phyloP scores from a whole-genome alignment of 2,797 vertebrate genomes.

The Carduelis carduelis region DNA sequence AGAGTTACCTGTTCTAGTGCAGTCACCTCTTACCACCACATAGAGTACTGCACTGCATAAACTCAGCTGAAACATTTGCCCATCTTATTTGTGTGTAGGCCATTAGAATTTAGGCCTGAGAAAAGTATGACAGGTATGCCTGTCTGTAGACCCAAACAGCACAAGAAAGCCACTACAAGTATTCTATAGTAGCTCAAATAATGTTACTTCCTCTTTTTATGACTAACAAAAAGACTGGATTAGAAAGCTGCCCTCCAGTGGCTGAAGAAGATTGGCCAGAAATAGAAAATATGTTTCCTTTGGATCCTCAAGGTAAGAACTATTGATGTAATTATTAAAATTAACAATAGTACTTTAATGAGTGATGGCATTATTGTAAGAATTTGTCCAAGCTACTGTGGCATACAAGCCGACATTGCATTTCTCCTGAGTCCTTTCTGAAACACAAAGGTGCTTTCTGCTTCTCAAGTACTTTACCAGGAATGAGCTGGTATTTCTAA shows the following conservation, averaged over 20 bases:
- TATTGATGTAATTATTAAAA: background rate
- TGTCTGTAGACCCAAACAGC: background rate
- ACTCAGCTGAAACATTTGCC: background rate
- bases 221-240: slow-evolving; percentile 43
- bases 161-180: background rate
- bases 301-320: slow-evolving; percentile 72
- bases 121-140: background rate
- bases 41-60: background rate
- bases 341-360: background rate
- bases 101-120: background rate
- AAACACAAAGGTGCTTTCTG: background rate
- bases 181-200: background rate
- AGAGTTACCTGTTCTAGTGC: background rate
- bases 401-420: background rate
- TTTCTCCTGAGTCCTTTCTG: background rate
- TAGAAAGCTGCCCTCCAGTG: slow-evolving; percentile 10
- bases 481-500: background rate
- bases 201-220: background rate
- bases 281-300: slow-evolving; percentile 77
- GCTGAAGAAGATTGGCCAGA: slow-evolving; percentile 73
- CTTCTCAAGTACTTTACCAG: background rate
- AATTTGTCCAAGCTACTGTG: background rate
- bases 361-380: background rate
- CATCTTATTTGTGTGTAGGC: background rate
- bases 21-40: background rate